phyloP scores from a whole-genome alignment of 2,797 vertebrate species.

The Otolemur crassicaudatus region DNA sequence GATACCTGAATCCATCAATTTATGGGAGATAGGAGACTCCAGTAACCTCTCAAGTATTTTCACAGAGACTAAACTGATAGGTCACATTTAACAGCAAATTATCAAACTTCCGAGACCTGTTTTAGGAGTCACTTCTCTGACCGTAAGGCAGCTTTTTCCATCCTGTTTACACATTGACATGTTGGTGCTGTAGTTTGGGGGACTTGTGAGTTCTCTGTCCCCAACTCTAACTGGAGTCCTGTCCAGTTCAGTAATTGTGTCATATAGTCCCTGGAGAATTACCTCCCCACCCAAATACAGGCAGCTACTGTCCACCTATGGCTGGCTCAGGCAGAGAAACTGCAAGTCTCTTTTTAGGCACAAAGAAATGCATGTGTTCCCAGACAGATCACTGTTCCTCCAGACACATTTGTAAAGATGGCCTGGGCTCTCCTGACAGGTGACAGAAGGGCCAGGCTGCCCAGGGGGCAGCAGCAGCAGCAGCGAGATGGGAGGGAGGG shows the following conservation, averaged over 20 bases:
- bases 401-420: slow-evolving; percentile 71
- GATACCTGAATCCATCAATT: background rate
- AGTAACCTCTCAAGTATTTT: background rate
- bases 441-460: background rate
- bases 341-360: slow-evolving; percentile 17
- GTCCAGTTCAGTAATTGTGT: background rate
- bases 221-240: slow-evolving; percentile 39
- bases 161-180: background rate
- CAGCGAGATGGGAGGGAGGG: background rate
- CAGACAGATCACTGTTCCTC: slow-evolving; percentile 72
- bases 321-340: background rate
- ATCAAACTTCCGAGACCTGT: background rate
- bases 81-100: slow-evolving; percentile 11
- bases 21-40: background rate
- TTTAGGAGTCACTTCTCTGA: slow-evolving; percentile 3
- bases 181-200: background rate
- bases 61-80: background rate
- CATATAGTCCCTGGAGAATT: background rate
- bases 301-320: background rate
- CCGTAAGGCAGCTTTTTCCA: background rate
- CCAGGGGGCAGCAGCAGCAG: background rate
- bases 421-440: background rate
- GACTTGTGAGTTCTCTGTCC: background rate
- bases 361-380: background rate
- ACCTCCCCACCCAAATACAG: background rate